These are phyloP conservation scores for Drosophila serrata DNA, from an alignment of 1,140 invertebrate genomes.

Conservation along the genomic window DNA sequence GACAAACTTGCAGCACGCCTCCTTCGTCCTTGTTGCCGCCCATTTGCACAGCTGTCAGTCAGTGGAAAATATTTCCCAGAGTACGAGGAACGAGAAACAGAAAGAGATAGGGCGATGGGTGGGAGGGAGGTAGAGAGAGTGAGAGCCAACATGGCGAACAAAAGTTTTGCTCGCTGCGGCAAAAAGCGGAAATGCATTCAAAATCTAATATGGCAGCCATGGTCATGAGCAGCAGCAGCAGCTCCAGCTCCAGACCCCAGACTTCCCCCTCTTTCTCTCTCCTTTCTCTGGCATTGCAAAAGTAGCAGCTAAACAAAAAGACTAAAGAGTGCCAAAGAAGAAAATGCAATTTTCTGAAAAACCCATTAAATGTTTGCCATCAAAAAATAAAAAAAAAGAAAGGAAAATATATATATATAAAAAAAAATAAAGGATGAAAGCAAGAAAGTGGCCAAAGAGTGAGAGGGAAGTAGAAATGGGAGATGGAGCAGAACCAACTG, in stretches of 20 bases:
- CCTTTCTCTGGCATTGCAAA: conserved; percentile 41
- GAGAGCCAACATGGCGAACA: conserved; percentile 73
- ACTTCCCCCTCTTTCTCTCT: not conserved
- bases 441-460: conserved; percentile 15
- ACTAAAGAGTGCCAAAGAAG: conserved; percentile 81
- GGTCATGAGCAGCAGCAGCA: conserved; percentile 77
- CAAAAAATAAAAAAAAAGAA: conserved; percentile 45
- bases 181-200: conserved; percentile 85
- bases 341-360: conserved; percentile 85
- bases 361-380: conserved; percentile 84
- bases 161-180: conserved; percentile 79
- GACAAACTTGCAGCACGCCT: conserved; percentile 49
- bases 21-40: conserved; percentile 60
- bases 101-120: conserved; percentile 6
- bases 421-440: conserved; percentile 45
- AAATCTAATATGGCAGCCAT: conserved; percentile 85
- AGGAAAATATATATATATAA: conserved; percentile 14
- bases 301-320: conserved; percentile 80
- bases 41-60: conserved; percentile 79
- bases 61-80: conserved; percentile 71
- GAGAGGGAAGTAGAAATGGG: conserved; percentile 16
- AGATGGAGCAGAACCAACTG: conserved; percentile 52
- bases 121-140: conserved; percentile 12
- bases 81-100: conserved; percentile 16
- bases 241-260: conserved; percentile 13